Conservation (phyloP, 2,888 invertebrate genomes). For the Parthenolecanium corni region DNA sequence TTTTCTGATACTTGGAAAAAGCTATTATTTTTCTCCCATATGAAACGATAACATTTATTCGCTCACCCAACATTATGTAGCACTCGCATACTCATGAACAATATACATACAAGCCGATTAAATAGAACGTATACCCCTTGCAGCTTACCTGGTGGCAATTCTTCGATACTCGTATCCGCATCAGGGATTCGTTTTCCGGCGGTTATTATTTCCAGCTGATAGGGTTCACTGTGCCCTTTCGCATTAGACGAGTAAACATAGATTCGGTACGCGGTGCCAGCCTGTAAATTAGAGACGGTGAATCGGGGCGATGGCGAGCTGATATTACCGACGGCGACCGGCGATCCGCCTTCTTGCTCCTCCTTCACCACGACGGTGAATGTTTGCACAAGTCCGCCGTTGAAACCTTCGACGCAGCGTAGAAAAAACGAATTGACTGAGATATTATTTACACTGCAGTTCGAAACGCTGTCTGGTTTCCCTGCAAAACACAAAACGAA, state of each 20-base stretch:
- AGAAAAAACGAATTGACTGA: slow-evolving; percentile 74
- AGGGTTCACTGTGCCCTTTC: slow-evolving; percentile 55
- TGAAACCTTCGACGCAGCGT: slow-evolving; percentile 75
- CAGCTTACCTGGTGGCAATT: slow-evolving; percentile 24
- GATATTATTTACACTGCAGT: slow-evolving; percentile 76
- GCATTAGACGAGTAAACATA: slow-evolving; percentile 33
- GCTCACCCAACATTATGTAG: too few relatives aligned
- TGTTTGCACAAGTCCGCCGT: slow-evolving; percentile 75
- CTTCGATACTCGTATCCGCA: slow-evolving; percentile 6
- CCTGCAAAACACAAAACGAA: slow-evolving; percentile 49
- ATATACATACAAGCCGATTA: too few relatives aligned
- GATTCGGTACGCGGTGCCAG: slow-evolving; percentile 34
- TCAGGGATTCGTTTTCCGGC: slow-evolving; percentile 6
- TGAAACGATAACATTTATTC: too few relatives aligned
- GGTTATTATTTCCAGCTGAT: slow-evolving; percentile 19
- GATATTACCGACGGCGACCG: slow-evolving; percentile 50
- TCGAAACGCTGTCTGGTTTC: slow-evolving; percentile 82
- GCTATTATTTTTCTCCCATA: too few relatives aligned
- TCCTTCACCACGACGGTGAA: slow-evolving; percentile 65
- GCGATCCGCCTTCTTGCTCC: slow-evolving; percentile 37
- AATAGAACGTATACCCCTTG: too few relatives aligned
- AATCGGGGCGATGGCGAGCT: slow-evolving; percentile 56
- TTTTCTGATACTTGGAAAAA: too few relatives aligned
- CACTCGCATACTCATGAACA: too few relatives aligned
- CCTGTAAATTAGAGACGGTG: slow-evolving; percentile 33